Percentiles rank a stretch among this genome's conserved stretches.
Evolutionary conservation across 2,113 vertebrate species (phyloP).

Genomic region (Peromyscus californicus): DNA sequence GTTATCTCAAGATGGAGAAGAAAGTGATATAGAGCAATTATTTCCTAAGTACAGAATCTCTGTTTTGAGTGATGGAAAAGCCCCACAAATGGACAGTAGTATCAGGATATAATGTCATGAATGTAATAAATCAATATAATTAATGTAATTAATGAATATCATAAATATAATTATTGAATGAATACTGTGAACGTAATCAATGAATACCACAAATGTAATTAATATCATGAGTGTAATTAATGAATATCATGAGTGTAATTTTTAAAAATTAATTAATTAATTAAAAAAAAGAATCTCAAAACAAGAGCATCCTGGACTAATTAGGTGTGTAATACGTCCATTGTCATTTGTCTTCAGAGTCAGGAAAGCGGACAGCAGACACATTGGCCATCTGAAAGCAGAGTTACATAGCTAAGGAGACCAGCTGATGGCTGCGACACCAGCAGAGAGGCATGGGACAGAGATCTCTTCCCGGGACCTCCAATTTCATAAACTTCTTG

Average conservation of each 20-base stretch:
- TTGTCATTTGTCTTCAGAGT: neutral
- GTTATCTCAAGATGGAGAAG: no score
- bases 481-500: neutral
- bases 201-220: no score
- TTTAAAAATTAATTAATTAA: no score
- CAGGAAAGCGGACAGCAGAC: neutral
- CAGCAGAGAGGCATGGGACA: neutral
- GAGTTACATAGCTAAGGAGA: slow-evolving; percentile 9
- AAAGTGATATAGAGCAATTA: no score
- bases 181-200: no score
- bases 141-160: no score
- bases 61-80: no score
- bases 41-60: no score
- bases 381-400: neutral
- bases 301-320: slow-evolving; percentile 23
- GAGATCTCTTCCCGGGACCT: neutral
- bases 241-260: neutral
- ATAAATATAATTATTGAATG: no score
- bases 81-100: no score
- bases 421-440: neutral
- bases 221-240: neutral
- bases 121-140: no score
- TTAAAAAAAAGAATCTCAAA: slow-evolving; percentile 9
- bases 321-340: slow-evolving; percentile 15
- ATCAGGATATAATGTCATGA: no score